Evolutionary conservation across 1,140 invertebrate genomes (phyloP), one percentile per base, ranked within the genome.

Genomic region (Rhagoletis zephyria): DNA sequence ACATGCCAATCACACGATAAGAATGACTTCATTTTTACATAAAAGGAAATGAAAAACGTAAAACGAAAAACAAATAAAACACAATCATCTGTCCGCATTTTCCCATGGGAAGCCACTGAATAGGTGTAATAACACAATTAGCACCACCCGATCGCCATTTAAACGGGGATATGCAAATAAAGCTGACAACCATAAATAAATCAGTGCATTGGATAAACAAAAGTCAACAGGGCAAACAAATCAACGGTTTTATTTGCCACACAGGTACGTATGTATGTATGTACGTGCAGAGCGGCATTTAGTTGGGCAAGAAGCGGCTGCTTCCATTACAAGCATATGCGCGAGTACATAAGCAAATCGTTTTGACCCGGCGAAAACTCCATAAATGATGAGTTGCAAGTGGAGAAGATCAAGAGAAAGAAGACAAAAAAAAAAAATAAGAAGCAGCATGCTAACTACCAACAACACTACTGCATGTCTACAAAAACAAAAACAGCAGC

Each of bases 141-240:
- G 67, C 42, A 74, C 67, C 67, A n/a, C 67, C 67, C 42, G 48
- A 81, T 81, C 51, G n/a, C 48, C 74, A 56, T 81, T 81, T 81
- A 81, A 81, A 81, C 74, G 6, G 74, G 74, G 74, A 81, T 81
- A 81, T 81, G 74, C 74, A 81, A 81, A 81, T 81, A 81, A 81
- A 81, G 74, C 74, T 81, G 74, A 81, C 74, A 81, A 81, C 48
- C 74, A 81, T 81, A 59, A 81, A 81, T 59, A 81, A 81, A 81
- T 81, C 74, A 81, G 4, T 3, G 61, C 61, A 4, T 7, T 63
- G n/a, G n/a, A 63, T 4, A 63, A 74, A 16, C 70, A 51, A 4
- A 48, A 81, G 48, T 56, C 48, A 14, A 77, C 5, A 45, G 51
- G 48, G 48, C 19, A 77, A 77, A 77, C 70, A 77, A 77, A 77